Conservation (phyloP, 2,888 invertebrate genomes). For the Amiota minor region DNA sequence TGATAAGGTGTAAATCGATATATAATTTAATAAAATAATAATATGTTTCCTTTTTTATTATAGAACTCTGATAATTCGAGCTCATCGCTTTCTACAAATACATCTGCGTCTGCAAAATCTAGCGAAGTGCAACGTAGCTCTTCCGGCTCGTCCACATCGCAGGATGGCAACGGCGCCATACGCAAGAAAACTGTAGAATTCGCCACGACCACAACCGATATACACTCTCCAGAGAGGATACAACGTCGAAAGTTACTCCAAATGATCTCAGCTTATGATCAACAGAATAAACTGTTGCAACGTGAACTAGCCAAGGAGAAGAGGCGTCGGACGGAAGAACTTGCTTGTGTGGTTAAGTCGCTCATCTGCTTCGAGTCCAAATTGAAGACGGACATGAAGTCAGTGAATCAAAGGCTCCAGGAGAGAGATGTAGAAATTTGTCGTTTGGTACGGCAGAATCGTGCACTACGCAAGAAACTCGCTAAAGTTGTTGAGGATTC, state of each 20-base stretch:
- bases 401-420: constrained; percentile 69
- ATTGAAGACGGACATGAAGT: constrained; percentile 71
- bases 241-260: constrained; percentile 68
- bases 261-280: constrained; percentile 69
- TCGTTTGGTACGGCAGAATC: constrained; percentile 68
- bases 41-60: neutral
- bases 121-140: constrained; percentile 64
- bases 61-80: constrained; percentile 68
- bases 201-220: constrained; percentile 10
- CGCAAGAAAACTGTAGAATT: constrained; percentile 19
- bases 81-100: constrained; percentile 51
- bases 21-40: constrained; percentile 4
- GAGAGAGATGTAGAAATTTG: constrained; percentile 72
- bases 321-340: constrained; percentile 70
- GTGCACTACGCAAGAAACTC: constrained; percentile 64
- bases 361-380: constrained; percentile 72
- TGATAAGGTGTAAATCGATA: neutral
- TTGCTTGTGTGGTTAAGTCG: constrained; percentile 72
- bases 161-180: constrained; percentile 3
- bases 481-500: constrained; percentile 50
- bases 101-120: constrained; percentile 54
- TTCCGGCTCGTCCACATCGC: constrained; percentile 61
- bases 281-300: constrained; percentile 69
- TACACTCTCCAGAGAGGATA: constrained; percentile 52
- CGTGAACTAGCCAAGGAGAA: constrained; percentile 72